Base-by-base conservation (phyloP, 1,140 invertebrate species). In the Megalopta genalis region DNA sequence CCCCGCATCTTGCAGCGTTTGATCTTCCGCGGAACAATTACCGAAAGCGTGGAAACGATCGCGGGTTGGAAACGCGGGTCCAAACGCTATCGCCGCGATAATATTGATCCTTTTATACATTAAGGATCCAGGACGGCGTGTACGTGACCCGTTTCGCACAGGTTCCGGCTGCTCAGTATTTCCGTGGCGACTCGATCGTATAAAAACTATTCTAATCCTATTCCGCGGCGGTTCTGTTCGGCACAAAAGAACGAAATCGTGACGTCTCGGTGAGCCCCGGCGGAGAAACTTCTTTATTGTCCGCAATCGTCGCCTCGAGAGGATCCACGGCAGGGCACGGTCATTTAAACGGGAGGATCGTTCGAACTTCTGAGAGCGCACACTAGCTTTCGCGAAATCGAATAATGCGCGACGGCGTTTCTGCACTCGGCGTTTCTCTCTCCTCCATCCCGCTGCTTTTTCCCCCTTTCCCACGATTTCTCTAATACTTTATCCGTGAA, bases 271-370 rank as follows among this genome's bases (percentile, higher is more conserved):
- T 9, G 73, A 70, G 65, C 46, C 25, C 42, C 25, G 10, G 4
- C 12, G 27, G 6, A 10, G 70, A 77, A 70, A 68, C 62, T 82
- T 82, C 76, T 68, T 77, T 52, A 66, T 52, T 59, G 32, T 1
- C 60, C 32, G 66, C n/a, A 39, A 69, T 39, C 27, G 57, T 25
- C 32, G 23, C 49, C 63, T 71, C 52, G 68, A 60, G 54, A 80
- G 60, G 81, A 79, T 83, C 68, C 59, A 12, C 23, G 65, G 25
- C 12, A 65, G 54, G 64, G 21, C 25, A 76, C 70, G 60, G 78
- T 81, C 83, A 78, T 77, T 83, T 82, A 70, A 85, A 72, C 72
- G 42, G 64, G 54, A 25, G 64, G 82, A 69, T 57, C 21, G 57
- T 39, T 57, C 54, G 57, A 60, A 37, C 27, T 60, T 77, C 49